phyloP scores from a whole-genome alignment of 2,113 vertebrate genomes.

The Sus scrofa region DNA sequence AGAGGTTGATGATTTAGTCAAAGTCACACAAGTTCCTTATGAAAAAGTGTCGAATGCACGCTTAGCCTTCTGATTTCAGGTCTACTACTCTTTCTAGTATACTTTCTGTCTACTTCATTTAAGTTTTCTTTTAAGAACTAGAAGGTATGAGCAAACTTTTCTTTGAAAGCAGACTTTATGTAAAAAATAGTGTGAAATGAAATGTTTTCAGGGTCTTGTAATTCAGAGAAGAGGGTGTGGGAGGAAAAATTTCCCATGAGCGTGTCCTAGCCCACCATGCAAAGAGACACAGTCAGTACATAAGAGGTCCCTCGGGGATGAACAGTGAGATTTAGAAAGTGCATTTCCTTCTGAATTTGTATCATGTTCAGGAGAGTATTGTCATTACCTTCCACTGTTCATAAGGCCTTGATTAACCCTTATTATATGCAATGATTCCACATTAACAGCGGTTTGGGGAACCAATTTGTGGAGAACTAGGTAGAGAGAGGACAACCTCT shows the following conservation, averaged over 20 bases:
- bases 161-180: not conserved
- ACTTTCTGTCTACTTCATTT: not conserved
- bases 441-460: too few species aligned
- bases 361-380: not conserved
- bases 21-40: too few species aligned
- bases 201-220: not conserved
- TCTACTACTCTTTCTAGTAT: not conserved
- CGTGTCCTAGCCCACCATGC: not conserved
- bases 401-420: not conserved
- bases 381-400: not conserved
- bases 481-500: too few species aligned
- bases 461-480: too few species aligned
- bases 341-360: not conserved
- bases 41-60: too few species aligned
- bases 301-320: not conserved
- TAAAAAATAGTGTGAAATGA: not conserved
- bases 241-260: not conserved
- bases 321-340: not conserved
- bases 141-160: not conserved
- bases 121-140: not conserved
- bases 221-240: not conserved
- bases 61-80: not conserved
- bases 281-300: not conserved
- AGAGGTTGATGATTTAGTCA: not conserved
- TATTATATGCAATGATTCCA: too few species aligned